Percentiles rank a stretch among this genome's conserved stretches.
These are phyloP conservation scores for Parauchenoglanis punctatus DNA, from an alignment of 2,797 vertebrate genomes.

Conservation along the genomic window DNA sequence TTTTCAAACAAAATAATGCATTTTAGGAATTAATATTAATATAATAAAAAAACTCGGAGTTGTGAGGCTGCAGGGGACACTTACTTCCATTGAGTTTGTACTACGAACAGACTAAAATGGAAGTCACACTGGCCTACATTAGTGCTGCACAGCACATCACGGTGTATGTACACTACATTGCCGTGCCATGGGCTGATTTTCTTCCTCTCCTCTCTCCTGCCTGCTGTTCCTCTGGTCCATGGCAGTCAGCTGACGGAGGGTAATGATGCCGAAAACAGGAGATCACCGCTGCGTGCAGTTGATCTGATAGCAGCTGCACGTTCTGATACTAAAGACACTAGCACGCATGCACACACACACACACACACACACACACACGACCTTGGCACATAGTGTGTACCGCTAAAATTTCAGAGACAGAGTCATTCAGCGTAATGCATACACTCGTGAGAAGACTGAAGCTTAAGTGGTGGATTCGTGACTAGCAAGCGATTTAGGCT, in stretches of 20 bases:
- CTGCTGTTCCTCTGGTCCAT: background rate
- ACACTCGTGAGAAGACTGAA: background rate
- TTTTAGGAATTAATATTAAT: too few relatives aligned
- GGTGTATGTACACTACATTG: background rate
- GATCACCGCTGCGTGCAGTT: background rate
- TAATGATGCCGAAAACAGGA: constrained; percentile 16
- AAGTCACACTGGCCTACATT: too few relatives aligned
- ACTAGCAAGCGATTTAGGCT: too few relatives aligned
- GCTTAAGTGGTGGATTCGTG: too few relatives aligned
- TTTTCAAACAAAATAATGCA: too few relatives aligned
- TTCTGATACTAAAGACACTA: background rate
- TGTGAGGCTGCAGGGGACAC: too few relatives aligned
- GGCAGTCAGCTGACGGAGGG: background rate
- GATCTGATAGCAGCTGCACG: background rate
- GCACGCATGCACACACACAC: background rate
- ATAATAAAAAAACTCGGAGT: too few relatives aligned
- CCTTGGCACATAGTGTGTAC: background rate
- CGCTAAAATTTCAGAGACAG: too few relatives aligned
- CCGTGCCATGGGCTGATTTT: background rate
- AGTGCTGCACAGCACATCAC: background rate
- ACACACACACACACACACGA: constrained; percentile 7
- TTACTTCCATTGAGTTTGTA: too few relatives aligned
- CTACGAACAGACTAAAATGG: too few relatives aligned
- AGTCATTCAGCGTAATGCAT: background rate
- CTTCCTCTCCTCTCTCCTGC: background rate